Percentiles rank a stretch among this genome's conserved stretches.
Conservation (phyloP, 2,797 vertebrate species). For the Antrozous pallidus region DNA sequence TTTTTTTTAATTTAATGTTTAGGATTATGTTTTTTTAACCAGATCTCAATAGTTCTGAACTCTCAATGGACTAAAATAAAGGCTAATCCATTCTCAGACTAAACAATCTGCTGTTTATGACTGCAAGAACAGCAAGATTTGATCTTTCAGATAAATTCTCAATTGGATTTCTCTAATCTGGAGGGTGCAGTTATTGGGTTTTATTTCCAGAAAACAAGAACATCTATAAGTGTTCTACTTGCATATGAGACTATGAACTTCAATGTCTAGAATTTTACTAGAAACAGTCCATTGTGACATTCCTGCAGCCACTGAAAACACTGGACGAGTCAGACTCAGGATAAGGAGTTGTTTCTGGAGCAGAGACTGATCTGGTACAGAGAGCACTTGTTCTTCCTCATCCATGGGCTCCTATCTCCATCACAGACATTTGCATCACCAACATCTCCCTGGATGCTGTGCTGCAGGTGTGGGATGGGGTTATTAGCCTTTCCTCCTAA, state of each 20-base stretch:
- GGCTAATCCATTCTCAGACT: background rate
- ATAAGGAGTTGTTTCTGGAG: background rate
- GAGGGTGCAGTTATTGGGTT: background rate
- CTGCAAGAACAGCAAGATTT: background rate
- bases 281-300: background rate
- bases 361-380: background rate
- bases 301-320: background rate
- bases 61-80: background rate
- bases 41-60: background rate
- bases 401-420: background rate
- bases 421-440: background rate
- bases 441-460: background rate
- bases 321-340: background rate
- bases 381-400: background rate
- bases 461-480: background rate
- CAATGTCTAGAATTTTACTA: background rate
- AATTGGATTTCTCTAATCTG: background rate
- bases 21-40: background rate
- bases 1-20: background rate
- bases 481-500: background rate
- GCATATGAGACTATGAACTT: background rate
- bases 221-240: background rate
- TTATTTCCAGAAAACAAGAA: constrained; percentile 13
- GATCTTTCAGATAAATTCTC: constrained; percentile 1
- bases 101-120: background rate